phyloP scores from a whole-genome alignment of 2,113 vertebrate genomes.

The Proterorhinus semilunaris region DNA sequence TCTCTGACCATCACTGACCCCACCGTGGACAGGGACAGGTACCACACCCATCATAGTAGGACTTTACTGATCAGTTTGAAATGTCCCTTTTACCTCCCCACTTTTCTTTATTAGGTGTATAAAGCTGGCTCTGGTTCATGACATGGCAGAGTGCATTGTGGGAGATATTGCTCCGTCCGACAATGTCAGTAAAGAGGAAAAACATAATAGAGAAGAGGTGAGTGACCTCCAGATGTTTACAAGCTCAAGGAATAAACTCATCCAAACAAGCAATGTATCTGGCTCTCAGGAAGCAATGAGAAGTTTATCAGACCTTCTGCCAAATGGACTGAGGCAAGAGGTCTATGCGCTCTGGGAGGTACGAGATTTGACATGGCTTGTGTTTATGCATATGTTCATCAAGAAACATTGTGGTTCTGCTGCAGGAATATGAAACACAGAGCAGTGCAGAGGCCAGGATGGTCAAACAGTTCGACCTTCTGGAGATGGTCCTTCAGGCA shows the following conservation, averaged over 20 bases:
- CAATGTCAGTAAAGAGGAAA: constrained; percentile 93
- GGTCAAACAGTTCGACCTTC: constrained; percentile 94
- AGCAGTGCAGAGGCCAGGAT: constrained; percentile 84
- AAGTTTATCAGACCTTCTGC: constrained; percentile 81
- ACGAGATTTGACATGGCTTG: constrained; percentile 23
- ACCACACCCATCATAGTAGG: background rate
- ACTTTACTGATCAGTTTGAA: background rate
- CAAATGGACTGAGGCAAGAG: constrained; percentile 83
- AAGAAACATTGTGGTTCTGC: background rate
- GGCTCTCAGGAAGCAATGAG: constrained; percentile 86
- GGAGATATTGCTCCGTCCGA: constrained; percentile 97
- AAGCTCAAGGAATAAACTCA: background rate
- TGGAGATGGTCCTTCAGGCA: constrained; percentile 97
- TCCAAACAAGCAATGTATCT: background rate
- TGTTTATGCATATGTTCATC: background rate
- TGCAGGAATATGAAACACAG: constrained; percentile 90
- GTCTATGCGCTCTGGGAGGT: constrained; percentile 93
- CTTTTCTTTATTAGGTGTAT: constrained; percentile 81
- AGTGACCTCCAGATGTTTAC: constrained; percentile 23
- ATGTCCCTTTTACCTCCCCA: background rate
- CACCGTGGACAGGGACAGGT: constrained; percentile 88
- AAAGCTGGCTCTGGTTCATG: constrained; percentile 92
- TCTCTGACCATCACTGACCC: constrained; percentile 87
- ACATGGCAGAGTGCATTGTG: constrained; percentile 98
- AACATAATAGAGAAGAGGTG: constrained; percentile 90